phyloP scores from a whole-genome alignment of 2,888 invertebrate species.

The Cerceris ruficornis region DNA sequence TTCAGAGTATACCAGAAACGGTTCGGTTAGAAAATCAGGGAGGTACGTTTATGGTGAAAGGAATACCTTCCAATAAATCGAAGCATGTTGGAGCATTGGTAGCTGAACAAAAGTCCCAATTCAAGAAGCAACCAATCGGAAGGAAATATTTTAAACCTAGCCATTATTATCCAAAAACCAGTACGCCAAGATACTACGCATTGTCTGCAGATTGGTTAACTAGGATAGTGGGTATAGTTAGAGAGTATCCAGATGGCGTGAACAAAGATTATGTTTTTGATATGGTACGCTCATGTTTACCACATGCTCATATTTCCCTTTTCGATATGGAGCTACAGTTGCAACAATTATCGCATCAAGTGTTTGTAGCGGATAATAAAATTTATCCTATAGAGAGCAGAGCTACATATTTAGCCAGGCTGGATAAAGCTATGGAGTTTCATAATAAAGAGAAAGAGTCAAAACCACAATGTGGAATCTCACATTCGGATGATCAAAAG shows the following conservation, averaged over 20 bases:
- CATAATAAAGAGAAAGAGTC: not conserved
- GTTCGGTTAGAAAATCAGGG: conserved; percentile 29
- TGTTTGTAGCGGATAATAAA: conserved; percentile 33
- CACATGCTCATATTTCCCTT: conserved; percentile 25
- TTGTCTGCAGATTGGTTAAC: conserved; percentile 44
- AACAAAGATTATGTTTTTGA: conserved; percentile 25
- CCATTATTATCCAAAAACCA: conserved; percentile 31
- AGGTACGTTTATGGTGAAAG: conserved; percentile 39
- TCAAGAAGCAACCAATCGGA: not conserved
- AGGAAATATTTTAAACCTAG: conserved; percentile 35
- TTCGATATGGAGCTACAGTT: conserved; percentile 59
- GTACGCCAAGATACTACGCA: conserved; percentile 8
- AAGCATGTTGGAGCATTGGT: conserved; percentile 71
- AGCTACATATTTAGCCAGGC: not conserved
- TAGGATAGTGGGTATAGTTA: conserved; percentile 44
- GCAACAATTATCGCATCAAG: conserved; percentile 49
- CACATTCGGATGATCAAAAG: not conserved
- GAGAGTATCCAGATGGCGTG: conserved; percentile 52
- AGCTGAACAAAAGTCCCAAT: conserved; percentile 56
- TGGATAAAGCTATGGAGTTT: not conserved
- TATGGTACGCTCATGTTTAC: conserved; percentile 1
- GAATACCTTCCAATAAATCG: conserved; percentile 62
- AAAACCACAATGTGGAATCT: not conserved
- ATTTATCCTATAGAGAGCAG: conserved; percentile 31
- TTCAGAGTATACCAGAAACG: conserved; percentile 57